Evolutionary conservation across 2,888 invertebrate genomes (phyloP), one percentile per base, ranked within the genome.

Genomic region (Plebejus anna): DNA sequence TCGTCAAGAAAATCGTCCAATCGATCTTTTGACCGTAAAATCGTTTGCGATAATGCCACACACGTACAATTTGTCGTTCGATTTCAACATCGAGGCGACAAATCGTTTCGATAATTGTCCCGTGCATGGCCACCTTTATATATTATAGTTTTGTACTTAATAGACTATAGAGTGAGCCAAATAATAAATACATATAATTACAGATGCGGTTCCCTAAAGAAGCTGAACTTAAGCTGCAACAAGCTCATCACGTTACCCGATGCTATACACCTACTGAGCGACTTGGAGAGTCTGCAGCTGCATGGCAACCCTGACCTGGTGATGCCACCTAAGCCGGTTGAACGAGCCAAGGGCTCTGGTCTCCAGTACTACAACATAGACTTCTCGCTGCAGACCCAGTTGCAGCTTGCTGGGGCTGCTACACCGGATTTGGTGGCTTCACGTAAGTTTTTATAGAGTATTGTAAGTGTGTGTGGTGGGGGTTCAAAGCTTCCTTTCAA

Each of bases 321-420:
- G 79, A 99, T 99, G 98, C 99, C 99, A 0, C 90, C 92, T 6
- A 99, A 99, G 90, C 99, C 99, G 0, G 96, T 96, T 22, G 96
- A 98, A 87, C 94, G 96, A 47, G 95, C 96, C 81, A 95, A 96
- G 79, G 97, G 97, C 1, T 95, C 97, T 66, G 98, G 98, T 0
- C 90, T 98, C 75, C 97, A 98, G 86, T 99, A 97, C 91, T 99
- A 99, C 89, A 99, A 99, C 86, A 99, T 99, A 78, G 99, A 99
- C 94, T 99, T 99, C 94, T 99, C 99, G 0, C 94, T 99, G 79
- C 98, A 98, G 94, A 97, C 98, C 83, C 99, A 99, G 89, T 91
- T 99, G 77, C 95, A 98, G 80, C 90, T 98, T 80, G 99, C 99
- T 32, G 99, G 99, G 0, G 98, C 98, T 0, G 96, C 96, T 78